Evolutionary conservation across 2,113 vertebrate genomes (phyloP).

Genomic region (Erythrolamprus reginae): DNA sequence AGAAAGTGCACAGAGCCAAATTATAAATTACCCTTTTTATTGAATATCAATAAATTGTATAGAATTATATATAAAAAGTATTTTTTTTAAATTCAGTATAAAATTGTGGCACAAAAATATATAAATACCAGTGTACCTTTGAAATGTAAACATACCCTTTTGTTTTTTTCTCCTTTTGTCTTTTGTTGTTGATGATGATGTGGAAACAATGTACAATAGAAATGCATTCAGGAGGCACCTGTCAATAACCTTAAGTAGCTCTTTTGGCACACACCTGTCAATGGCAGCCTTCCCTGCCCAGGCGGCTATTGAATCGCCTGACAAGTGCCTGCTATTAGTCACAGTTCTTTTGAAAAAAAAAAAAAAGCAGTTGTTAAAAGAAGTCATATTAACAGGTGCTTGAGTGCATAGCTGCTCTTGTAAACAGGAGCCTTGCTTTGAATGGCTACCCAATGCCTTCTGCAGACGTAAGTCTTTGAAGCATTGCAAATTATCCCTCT

Average conservation of each 20-base stretch:
- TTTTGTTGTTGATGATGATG: background rate
- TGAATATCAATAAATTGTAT: slow-evolving; percentile 82
- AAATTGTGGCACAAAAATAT: slow-evolving; percentile 78
- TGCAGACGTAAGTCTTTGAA: slow-evolving; percentile 64
- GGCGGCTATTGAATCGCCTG: slow-evolving; percentile 68
- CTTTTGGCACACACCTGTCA: slow-evolving; percentile 67
- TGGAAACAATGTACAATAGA: slow-evolving; percentile 67
- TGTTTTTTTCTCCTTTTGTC: slow-evolving; percentile 38
- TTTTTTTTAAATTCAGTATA: slow-evolving; percentile 69
- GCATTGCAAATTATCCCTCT: slow-evolving; percentile 69
- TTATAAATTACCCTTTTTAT: slow-evolving; percentile 80
- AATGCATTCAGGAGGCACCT: slow-evolving; percentile 72
- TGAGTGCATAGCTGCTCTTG: slow-evolving; percentile 66
- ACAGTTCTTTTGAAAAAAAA: slow-evolving; percentile 60
- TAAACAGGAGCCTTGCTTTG: slow-evolving; percentile 70
- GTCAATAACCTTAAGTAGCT: slow-evolving; percentile 72
- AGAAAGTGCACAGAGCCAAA: slow-evolving; percentile 20
- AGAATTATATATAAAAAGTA: slow-evolving; percentile 72
- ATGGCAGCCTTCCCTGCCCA: slow-evolving; percentile 56
- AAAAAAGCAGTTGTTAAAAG: slow-evolving; percentile 74
- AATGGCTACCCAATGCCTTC: slow-evolving; percentile 64
- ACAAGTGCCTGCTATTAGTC: slow-evolving; percentile 73
- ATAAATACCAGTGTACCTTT: slow-evolving; percentile 88
- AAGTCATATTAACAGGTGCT: slow-evolving; percentile 76
- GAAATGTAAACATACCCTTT: slow-evolving; percentile 83